A percentile compares a stretch with the other conserved stretches of the same genome.
These are phyloP conservation scores for Coelopa frigida DNA, from an alignment of 1,140 invertebrate species.

Conservation along the genomic window DNA sequence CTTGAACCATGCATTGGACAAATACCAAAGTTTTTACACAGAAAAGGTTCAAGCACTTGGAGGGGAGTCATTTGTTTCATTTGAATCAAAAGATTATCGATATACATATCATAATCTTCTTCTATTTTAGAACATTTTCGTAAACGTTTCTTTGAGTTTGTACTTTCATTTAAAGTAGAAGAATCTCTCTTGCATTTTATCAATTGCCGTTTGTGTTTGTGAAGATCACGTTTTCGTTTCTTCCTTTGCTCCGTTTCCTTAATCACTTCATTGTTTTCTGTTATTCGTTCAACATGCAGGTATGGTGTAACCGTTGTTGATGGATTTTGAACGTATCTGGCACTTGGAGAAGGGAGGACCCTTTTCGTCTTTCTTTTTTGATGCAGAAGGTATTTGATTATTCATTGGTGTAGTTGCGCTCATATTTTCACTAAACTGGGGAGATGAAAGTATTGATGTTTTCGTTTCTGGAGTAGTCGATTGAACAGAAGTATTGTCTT, in stretches of 20 bases:
- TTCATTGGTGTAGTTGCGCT: neutral
- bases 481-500: no score
- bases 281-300: constrained; percentile 14
- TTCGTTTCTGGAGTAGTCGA: no score
- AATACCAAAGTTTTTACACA: constrained; percentile 69
- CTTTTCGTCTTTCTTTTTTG: no score
- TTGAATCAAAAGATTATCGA: constrained; percentile 80
- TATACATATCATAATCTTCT: constrained; percentile 86
- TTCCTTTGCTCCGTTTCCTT: constrained; percentile 55
- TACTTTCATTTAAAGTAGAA: constrained; percentile 12
- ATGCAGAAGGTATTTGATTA: no score
- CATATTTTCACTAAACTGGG: constrained; percentile 1
- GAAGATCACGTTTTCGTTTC: constrained; percentile 71
- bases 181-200: neutral
- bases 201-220: constrained; percentile 61
- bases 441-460: no score
- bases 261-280: constrained; percentile 21
- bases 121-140: constrained; percentile 77
- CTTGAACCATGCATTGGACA: constrained; percentile 75
- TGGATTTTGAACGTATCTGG: no score
- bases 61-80: constrained; percentile 75
- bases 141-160: constrained; percentile 55
- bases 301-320: constrained; percentile 29
- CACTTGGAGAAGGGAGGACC: no score
- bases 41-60: constrained; percentile 77